These are phyloP conservation scores for Mobula birostris DNA, from an alignment of 2,113 vertebrate genomes.

Conservation along the genomic window DNA sequence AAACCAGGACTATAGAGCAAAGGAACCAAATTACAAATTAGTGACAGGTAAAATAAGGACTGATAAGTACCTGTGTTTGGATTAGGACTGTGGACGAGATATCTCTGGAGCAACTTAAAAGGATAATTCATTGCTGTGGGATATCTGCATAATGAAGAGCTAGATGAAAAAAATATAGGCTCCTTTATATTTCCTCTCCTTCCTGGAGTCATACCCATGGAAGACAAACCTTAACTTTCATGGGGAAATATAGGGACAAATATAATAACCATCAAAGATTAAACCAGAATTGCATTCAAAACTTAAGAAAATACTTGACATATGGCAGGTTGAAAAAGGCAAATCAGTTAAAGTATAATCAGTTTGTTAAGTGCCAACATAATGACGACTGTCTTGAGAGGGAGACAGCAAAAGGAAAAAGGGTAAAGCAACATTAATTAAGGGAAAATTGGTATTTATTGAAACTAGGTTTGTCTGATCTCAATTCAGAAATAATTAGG, in stretches of 20 bases:
- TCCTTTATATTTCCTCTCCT: neutral
- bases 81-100: neutral
- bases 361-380: neutral
- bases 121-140: neutral
- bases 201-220: neutral
- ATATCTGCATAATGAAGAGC: neutral
- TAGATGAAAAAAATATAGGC: neutral
- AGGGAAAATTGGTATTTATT: neutral
- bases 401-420: neutral
- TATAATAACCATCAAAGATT: no score
- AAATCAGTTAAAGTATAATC: neutral
- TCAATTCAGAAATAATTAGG: neutral
- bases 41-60: neutral
- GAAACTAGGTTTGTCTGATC: neutral
- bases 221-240: neutral
- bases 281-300: neutral
- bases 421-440: neutral
- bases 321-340: neutral
- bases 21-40: neutral
- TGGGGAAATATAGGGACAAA: neutral
- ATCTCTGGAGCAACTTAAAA: neutral
- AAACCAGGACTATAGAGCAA: neutral
- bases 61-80: neutral
- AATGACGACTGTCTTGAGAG: neutral
- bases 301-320: neutral